Evolutionary conservation across 1,140 invertebrate species (phyloP), one percentile per base, ranked within the genome.

Genomic region (Drosophila nebulosa): DNA sequence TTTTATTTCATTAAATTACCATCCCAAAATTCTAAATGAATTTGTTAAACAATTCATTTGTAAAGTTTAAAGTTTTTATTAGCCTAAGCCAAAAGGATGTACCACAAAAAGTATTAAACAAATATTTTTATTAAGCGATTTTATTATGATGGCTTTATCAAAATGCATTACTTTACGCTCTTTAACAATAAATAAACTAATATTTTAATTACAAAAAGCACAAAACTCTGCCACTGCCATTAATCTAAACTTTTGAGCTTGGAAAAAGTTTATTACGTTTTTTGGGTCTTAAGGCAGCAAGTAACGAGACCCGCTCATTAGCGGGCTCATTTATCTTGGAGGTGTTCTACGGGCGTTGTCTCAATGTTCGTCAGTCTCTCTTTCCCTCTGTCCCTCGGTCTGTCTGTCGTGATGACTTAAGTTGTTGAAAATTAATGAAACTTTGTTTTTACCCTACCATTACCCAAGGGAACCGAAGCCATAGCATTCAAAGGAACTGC

Each of bases 311-410:
- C 26, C 52, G 52, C 52, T 74, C 68, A 72, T 75, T 72, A 71
- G 69, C 46, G 21, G 36, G 58, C 63, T 72, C 61, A 72, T 69
- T 72, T 75, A 60, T 72, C 69, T 75, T 59, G 69, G 61, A 63
- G 64, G 63, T 46, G 64, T 56, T 61, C 52, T 21, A 6, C 16
- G 51, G 51, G 66, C 35, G 62, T 4, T 60, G 24, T 21, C 14
- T 42, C 6, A 16, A 10, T 3, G 39, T 21, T 3, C 18, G 16
- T 46, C 39, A 7, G 39, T 21, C 39, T 21, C 3, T 46, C 39
- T 10, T 6, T 21, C 35, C n/a, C 12, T 36, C 9, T 1, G 30
- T 16, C 36, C 9, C n/a, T 16, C 36, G 50, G n/a, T 24, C 21
- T 51, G 26, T 42, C 18, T 30, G 9, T 26, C 14, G 16, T 21